Conservation (phyloP, 2,888 invertebrate genomes). For the Salpingus planirostris region DNA sequence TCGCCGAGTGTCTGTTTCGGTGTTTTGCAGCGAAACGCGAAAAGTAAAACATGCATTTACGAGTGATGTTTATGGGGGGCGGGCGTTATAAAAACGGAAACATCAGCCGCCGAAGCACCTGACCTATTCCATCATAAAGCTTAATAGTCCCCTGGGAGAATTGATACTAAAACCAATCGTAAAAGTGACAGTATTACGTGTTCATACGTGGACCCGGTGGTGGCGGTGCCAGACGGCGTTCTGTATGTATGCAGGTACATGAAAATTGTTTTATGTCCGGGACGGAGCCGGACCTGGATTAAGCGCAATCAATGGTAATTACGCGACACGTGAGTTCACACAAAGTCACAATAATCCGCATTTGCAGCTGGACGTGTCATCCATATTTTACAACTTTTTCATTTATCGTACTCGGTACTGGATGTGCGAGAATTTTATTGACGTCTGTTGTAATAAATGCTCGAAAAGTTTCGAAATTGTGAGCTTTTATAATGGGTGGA, state of each 20-base stretch:
- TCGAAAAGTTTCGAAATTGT: too few relatives aligned
- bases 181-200: slow-evolving; percentile 30
- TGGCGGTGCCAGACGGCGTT: neutral
- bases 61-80: slow-evolving; percentile 31
- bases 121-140: slow-evolving; percentile 35
- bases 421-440: too few relatives aligned
- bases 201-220: slow-evolving; percentile 11
- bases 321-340: too few relatives aligned
- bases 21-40: too few relatives aligned
- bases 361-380: neutral
- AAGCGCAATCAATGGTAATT: too few relatives aligned
- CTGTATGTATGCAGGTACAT: slow-evolving; percentile 8
- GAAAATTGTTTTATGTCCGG: slow-evolving; percentile 16
- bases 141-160: slow-evolving; percentile 34
- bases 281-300: neutral
- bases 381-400: neutral
- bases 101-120: slow-evolving; percentile 26
- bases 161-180: slow-evolving; percentile 37
- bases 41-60: slow-evolving; percentile 25
- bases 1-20: too few relatives aligned
- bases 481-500: too few relatives aligned
- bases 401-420: too few relatives aligned
- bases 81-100: slow-evolving; percentile 30
- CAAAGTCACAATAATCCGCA: too few relatives aligned
- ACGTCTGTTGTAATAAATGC: too few relatives aligned